Evolutionary conservation across 1,140 invertebrate species (phyloP), one percentile per base, ranked within the genome.

Genomic region (Drosophila oshimai): DNA sequence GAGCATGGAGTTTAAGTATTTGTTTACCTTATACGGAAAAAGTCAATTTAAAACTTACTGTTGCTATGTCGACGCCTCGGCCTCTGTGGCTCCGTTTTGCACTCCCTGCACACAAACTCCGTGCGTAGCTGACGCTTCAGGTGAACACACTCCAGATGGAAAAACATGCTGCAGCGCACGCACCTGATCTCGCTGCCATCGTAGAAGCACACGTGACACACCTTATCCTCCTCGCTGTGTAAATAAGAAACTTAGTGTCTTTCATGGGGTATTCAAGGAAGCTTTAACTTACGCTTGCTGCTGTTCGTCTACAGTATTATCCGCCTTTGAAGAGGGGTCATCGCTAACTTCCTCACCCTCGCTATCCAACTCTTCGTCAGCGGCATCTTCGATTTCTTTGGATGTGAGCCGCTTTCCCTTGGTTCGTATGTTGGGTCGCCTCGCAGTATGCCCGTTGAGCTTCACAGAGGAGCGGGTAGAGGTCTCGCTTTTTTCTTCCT

Each of bases 271-370:
- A 1, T 17, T 29, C 0, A 13, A 17, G 10, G 0, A 6, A 26
- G 12, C 2, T 9, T 26, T 15, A 26, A 62, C 75, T 74, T 74
- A 88, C 79, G 62, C 9, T 80, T 41, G 0, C n/a, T n/a, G n/a
- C n/a, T n/a, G n/a, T n/a, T 71, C 67, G 5, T 61, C 58, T 4
- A 5, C 18, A 5, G 39, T 12, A 12, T 60, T 90, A 97, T 98
- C 55, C 95, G 95, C 84, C 7, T 98, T 90, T 97, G 98, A 93
- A 49, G 93, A 94, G 94, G 12, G 13, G 5, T 93, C 92, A 22
- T 54, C 68, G 6, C 77, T 76, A 20, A 71, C 58, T n/a, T 47
- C 41, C 3, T 6, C 33, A 24, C 45, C 15, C 4, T 12, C 18
- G 0, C 4, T n/a, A n/a, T n/a, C n/a, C n/a, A n/a, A n/a, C 1